These are phyloP conservation scores for Nannobrachium achirus DNA, from an alignment of 2,113 vertebrate genomes.

Conservation along the genomic window DNA sequence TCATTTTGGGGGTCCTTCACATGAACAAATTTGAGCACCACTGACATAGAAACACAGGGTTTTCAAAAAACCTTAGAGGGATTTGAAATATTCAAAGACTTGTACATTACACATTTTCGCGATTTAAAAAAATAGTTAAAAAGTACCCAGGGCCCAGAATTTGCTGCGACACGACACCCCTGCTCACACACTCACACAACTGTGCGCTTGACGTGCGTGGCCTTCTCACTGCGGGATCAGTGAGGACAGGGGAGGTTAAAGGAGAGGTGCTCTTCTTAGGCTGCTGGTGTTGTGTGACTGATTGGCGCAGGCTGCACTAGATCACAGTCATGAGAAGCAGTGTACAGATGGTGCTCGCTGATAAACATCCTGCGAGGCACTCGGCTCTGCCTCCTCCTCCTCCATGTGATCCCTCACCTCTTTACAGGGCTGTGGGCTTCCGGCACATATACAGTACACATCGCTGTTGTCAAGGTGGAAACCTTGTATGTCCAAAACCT, in stretches of 20 bases:
- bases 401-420: conserved; percentile 51
- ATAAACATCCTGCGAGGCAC: conserved; percentile 69
- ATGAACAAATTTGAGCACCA: too few species aligned
- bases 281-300: conserved; percentile 60
- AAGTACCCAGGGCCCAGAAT: too few species aligned
- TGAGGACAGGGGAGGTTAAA: conserved; percentile 67
- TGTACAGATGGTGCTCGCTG: conserved; percentile 72
- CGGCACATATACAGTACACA: conserved; percentile 53
- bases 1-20: too few species aligned
- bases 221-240: conserved; percentile 56
- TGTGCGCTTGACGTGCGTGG: conserved; percentile 63
- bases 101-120: too few species aligned
- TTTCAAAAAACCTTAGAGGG: too few species aligned
- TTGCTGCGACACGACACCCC: conserved; percentile 13
- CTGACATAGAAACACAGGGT: too few species aligned
- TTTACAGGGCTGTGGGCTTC: conserved; percentile 61
- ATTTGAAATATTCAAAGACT: too few species aligned
- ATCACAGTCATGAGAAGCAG: conserved; percentile 66
- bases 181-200: conserved; percentile 30
- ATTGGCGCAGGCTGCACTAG: conserved; percentile 67
- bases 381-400: conserved; percentile 52
- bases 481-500: too few species aligned
- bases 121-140: too few species aligned
- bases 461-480: too few species aligned
- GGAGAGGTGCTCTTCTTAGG: conserved; percentile 58